Conservation (phyloP, 2,888 invertebrate species). For the Hydriomena furcata region DNA sequence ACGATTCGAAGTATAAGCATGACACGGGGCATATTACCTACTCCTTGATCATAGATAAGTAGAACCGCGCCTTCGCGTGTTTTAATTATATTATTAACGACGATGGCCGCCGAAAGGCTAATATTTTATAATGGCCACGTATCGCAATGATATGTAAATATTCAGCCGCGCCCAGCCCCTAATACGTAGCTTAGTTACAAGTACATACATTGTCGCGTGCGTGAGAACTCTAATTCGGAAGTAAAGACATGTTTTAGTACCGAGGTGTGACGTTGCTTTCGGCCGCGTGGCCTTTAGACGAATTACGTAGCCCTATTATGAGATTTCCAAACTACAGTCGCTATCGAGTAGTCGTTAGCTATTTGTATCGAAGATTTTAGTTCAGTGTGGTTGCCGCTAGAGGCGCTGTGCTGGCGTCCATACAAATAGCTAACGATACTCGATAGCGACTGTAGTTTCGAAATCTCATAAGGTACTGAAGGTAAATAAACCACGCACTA, state of each 20-base stretch:
- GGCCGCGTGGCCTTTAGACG: conserved; percentile 45
- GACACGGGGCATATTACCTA: conserved; percentile 35
- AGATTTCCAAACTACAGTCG: too few species aligned
- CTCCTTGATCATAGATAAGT: conserved; percentile 76
- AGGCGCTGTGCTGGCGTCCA: too few species aligned
- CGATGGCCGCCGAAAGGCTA: conserved; percentile 75
- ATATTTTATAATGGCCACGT: conserved; percentile 80
- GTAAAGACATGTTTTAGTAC: conserved; percentile 75
- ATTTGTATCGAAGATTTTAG: too few species aligned
- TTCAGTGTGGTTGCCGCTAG: too few species aligned
- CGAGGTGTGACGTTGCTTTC: conserved; percentile 65
- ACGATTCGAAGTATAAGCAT: conserved; percentile 34
- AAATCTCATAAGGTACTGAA: too few species aligned
- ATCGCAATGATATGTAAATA: conserved; percentile 84
- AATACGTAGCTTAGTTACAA: too few species aligned
- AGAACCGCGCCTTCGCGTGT: conserved; percentile 77
- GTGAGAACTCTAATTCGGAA: conserved; percentile 75
- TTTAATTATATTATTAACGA: conserved; percentile 83
- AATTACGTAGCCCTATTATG: too few species aligned
- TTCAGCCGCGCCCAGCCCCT: conserved; percentile 70
- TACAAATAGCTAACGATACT: too few species aligned
- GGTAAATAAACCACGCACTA: conserved; percentile 53
- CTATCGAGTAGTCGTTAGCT: too few species aligned
- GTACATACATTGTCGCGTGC: conserved; percentile 70
- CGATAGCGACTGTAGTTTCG: too few species aligned